phyloP scores from a whole-genome alignment of 2,888 invertebrate species.

The Calephelis perditalis region DNA sequence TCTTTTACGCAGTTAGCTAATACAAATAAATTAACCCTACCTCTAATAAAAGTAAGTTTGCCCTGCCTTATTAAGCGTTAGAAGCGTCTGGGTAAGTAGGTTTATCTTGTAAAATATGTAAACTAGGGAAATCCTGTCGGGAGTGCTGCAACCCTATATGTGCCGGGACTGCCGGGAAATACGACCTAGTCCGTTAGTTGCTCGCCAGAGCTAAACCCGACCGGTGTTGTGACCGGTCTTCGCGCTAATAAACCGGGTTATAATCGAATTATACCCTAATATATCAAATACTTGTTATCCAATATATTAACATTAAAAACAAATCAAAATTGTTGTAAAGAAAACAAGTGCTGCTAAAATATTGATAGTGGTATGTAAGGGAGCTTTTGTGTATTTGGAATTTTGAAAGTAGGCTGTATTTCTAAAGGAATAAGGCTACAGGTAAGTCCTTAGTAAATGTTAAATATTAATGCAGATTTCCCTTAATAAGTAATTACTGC shows the following conservation, averaged over 20 bases:
- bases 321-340: conserved; percentile 4
- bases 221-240: conserved; percentile 21
- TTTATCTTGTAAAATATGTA: conserved; percentile 9
- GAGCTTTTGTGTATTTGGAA: conserved; percentile 11
- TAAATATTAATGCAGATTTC: conserved; percentile 8
- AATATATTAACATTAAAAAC: neutral
- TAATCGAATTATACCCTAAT: conserved; percentile 22
- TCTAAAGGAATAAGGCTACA: conserved; percentile 14
- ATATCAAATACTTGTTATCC: neutral
- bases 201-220: conserved; percentile 49
- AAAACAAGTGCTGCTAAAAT: neutral
- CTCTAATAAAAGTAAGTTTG: neutral
- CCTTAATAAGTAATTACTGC: neutral
- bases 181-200: conserved; percentile 46
- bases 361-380: conserved; percentile 9
- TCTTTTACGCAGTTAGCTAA: too few species aligned
- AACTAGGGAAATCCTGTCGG: conserved; percentile 17
- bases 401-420: conserved; percentile 15
- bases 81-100: neutral
- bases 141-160: conserved; percentile 24
- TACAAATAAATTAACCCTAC: too few species aligned
- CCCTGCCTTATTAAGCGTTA: neutral
- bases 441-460: conserved; percentile 10
- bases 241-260: conserved; percentile 10
- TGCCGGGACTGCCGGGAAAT: conserved; percentile 31